These are phyloP conservation scores for Amphipyra berbera DNA, from an alignment of 2,888 invertebrate genomes.

Conservation along the genomic window DNA sequence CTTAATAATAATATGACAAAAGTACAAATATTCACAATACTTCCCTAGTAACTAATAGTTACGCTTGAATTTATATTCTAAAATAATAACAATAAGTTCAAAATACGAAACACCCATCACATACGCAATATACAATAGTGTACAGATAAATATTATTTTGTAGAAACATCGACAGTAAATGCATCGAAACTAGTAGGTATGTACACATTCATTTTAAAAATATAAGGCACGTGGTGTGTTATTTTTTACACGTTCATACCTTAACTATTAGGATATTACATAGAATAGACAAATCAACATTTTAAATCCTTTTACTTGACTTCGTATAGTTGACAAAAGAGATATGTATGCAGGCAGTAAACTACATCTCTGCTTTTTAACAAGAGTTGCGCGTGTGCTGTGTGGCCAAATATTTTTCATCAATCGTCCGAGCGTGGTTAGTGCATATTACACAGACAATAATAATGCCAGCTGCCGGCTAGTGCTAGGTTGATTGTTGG, in stretches of 20 bases:
- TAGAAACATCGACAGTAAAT: slow-evolving; percentile 53
- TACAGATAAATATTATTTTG: slow-evolving; percentile 33
- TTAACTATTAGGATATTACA: neutral
- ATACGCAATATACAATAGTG: slow-evolving; percentile 35
- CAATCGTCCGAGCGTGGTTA: too few species aligned
- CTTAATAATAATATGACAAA: slow-evolving; percentile 42
- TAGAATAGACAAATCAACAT: neutral
- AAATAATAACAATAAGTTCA: slow-evolving; percentile 45
- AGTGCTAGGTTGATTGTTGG: too few species aligned
- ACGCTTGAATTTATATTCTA: slow-evolving; percentile 30
- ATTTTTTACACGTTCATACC: slow-evolving; percentile 37
- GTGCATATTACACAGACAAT: too few species aligned
- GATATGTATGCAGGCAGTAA: too few species aligned
- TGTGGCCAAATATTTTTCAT: neutral
- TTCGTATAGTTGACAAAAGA: neutral
- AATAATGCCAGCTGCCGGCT: too few species aligned
- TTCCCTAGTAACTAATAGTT: slow-evolving; percentile 35
- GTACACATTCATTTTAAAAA: slow-evolving; percentile 35
- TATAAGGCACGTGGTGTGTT: slow-evolving; percentile 58
- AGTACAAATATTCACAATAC: slow-evolving; percentile 22
- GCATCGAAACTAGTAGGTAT: slow-evolving; percentile 52
- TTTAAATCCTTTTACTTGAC: neutral
- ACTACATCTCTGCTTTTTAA: too few species aligned
- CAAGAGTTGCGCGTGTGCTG: neutral
- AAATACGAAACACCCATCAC: slow-evolving; percentile 18